Percentiles rank a stretch among this genome's conserved stretches.
phyloP scores from a whole-genome alignment of 64 coral and sea anemone species.

The Montipora cactus region DNA sequence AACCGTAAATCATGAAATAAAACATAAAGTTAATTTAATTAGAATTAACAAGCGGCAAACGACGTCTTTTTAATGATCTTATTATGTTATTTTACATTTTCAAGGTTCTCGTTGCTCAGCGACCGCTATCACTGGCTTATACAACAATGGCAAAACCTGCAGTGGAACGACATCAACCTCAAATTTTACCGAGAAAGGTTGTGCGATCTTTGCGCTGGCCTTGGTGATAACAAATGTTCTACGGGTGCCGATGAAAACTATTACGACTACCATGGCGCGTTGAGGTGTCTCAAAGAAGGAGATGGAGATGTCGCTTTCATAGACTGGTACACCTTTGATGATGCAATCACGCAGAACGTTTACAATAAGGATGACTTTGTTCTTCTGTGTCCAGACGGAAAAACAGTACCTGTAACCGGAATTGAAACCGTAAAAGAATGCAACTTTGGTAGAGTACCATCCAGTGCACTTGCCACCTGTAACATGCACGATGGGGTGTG shows the following conservation, averaged over 20 bases:
- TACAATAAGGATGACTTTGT: slow-evolving; percentile 35
- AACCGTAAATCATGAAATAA: too few species aligned
- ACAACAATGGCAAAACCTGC: slow-evolving; percentile 48
- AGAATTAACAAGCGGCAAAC: too few species aligned
- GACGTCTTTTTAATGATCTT: not conserved
- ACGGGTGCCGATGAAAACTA: not conserved
- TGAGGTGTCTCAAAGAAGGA: slow-evolving; percentile 48
- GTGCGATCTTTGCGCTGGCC: slow-evolving; percentile 61
- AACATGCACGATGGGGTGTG: slow-evolving; percentile 62
- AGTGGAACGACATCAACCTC: slow-evolving; percentile 37
- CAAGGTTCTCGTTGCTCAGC: slow-evolving; percentile 44
- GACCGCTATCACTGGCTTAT: slow-evolving; percentile 42
- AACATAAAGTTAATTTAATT: too few species aligned
- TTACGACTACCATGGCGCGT: slow-evolving; percentile 49
- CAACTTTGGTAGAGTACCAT: slow-evolving; percentile 75
- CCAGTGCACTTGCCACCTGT: slow-evolving; percentile 56
- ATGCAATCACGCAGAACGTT: not conserved
- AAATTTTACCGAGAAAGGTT: slow-evolving; percentile 50
- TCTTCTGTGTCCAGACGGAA: slow-evolving; percentile 71
- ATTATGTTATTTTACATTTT: not conserved
- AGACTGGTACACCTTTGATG: slow-evolving; percentile 46
- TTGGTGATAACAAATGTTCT: slow-evolving; percentile 49
- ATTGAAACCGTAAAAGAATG: slow-evolving; percentile 43
- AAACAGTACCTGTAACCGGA: slow-evolving; percentile 25
- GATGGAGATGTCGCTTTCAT: slow-evolving; percentile 68